phyloP scores from a whole-genome alignment of 2,888 invertebrate genomes.

The Nycteola revayana region DNA sequence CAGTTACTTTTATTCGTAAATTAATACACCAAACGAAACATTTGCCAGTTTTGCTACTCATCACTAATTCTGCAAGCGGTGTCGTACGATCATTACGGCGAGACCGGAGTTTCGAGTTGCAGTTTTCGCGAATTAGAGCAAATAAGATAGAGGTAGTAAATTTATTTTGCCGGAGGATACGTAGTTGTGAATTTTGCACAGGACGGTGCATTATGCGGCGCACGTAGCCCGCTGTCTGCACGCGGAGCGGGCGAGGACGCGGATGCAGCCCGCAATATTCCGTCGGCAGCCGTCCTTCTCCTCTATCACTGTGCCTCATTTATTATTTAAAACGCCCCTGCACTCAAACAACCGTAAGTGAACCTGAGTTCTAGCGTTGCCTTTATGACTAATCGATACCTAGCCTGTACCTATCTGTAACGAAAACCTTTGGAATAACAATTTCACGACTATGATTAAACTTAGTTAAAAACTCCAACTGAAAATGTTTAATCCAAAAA shows the following conservation, averaged over 20 bases:
- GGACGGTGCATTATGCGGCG: slow-evolving; percentile 74
- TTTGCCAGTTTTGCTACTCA: slow-evolving; percentile 31
- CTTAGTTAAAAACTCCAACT: slow-evolving; percentile 35
- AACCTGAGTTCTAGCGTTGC: slow-evolving; percentile 49
- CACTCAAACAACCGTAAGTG: slow-evolving; percentile 58
- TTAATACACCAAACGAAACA: slow-evolving; percentile 37
- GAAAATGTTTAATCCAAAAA: slow-evolving; percentile 69
- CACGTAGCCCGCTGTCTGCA: slow-evolving; percentile 76
- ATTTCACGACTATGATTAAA: slow-evolving; percentile 21
- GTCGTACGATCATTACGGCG: slow-evolving; percentile 46
- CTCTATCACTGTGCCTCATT: slow-evolving; percentile 68
- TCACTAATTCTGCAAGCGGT: slow-evolving; percentile 46
- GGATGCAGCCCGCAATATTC: slow-evolving; percentile 47
- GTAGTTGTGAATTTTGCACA: slow-evolving; percentile 78
- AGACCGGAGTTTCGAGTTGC: slow-evolving; percentile 49
- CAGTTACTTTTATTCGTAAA: slow-evolving; percentile 36
- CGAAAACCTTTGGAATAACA: slow-evolving; percentile 20
- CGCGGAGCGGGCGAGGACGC: slow-evolving; percentile 45
- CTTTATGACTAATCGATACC: slow-evolving; percentile 49
- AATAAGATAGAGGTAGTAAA: slow-evolving; percentile 76
- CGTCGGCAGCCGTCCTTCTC: slow-evolving; percentile 47
- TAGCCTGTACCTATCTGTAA: not conserved
- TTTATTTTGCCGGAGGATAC: slow-evolving; percentile 70
- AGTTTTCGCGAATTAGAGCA: slow-evolving; percentile 73
- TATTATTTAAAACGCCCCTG: slow-evolving; percentile 68